A percentile compares a stretch with the other conserved stretches of the same genome.
These are phyloP conservation scores for Acomys russatus DNA, from an alignment of 2,797 vertebrate genomes.

Conservation along the genomic window DNA sequence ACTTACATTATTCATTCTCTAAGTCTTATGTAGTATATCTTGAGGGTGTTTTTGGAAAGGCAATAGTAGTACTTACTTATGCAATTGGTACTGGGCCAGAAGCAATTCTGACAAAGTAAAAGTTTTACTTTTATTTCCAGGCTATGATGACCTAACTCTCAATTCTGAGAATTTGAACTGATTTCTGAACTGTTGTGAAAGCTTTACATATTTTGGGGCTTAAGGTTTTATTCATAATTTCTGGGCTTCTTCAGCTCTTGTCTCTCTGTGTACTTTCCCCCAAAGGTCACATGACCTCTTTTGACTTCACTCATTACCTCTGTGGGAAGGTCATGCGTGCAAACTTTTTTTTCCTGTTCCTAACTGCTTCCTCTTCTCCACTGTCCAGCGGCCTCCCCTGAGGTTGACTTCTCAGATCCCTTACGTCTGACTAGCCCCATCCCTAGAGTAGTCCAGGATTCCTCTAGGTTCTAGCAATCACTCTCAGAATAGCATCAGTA, in stretches of 20 bases:
- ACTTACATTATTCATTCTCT: not conserved
- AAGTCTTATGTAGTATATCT: not conserved
- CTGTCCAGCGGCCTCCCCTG: accelerated
- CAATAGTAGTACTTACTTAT: not conserved
- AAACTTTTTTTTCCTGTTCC: not conserved
- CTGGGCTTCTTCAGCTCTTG: not conserved
- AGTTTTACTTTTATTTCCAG: constrained; percentile 65
- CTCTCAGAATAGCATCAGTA: not conserved
- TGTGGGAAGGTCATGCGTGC: not conserved
- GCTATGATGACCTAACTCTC: not conserved
- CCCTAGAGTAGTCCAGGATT: not conserved
- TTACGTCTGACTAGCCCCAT: not conserved
- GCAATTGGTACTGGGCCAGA: not conserved
- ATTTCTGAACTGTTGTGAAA: constrained; percentile 17
- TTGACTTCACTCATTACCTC: not conserved
- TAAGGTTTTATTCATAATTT: not conserved
- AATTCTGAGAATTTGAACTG: constrained; percentile 71
- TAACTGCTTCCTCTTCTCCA: not conserved
- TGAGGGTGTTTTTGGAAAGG: not conserved
- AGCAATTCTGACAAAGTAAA: not conserved
- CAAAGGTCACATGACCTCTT: not conserved
- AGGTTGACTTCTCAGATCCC: not conserved
- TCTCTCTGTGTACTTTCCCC: constrained; percentile 38
- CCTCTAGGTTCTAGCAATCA: not conserved
- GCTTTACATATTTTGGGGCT: constrained; percentile 1